Percentiles rank a stretch among this genome's conserved stretches.
These are phyloP conservation scores for Drosophila fulvimacula DNA, from an alignment of 2,888 invertebrate genomes.

Conservation along the genomic window DNA sequence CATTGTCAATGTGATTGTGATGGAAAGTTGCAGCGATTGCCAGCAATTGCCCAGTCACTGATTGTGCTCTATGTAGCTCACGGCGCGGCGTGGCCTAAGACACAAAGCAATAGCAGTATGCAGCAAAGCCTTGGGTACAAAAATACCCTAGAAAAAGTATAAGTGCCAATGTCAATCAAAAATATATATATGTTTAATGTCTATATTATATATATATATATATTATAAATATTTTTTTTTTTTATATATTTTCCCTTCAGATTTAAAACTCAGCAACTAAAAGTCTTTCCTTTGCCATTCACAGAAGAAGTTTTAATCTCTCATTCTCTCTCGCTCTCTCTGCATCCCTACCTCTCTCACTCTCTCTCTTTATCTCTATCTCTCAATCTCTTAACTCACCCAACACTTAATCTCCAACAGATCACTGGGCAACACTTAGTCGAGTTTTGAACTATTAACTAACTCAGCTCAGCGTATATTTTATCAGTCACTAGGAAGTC, in stretches of 20 bases:
- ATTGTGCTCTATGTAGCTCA: background rate
- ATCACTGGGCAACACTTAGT: background rate
- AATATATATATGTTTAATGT: too few species aligned
- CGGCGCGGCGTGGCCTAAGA: constrained; percentile 33
- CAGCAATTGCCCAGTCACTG: constrained; percentile 34
- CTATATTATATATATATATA: too few species aligned
- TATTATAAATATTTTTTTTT: too few species aligned
- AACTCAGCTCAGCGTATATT: background rate
- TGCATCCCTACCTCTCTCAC: too few species aligned
- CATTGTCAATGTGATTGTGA: constrained; percentile 53
- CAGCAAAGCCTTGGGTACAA: constrained; percentile 21
- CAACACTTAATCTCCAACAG: background rate
- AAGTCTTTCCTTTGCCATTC: too few species aligned
- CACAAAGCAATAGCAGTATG: constrained; percentile 17
- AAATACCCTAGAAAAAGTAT: constrained; percentile 14
- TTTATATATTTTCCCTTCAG: too few species aligned
- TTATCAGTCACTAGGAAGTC: background rate
- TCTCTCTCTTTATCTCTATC: background rate
- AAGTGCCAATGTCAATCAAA: too few species aligned
- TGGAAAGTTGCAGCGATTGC: constrained; percentile 62
- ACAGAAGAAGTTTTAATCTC: too few species aligned
- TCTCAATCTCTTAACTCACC: too few species aligned
- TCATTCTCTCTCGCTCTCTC: background rate
- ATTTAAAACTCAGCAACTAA: too few species aligned
- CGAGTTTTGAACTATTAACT: background rate